Base-by-base conservation (phyloP, 2,113 vertebrate genomes). In the Bettongia penicillata region DNA sequence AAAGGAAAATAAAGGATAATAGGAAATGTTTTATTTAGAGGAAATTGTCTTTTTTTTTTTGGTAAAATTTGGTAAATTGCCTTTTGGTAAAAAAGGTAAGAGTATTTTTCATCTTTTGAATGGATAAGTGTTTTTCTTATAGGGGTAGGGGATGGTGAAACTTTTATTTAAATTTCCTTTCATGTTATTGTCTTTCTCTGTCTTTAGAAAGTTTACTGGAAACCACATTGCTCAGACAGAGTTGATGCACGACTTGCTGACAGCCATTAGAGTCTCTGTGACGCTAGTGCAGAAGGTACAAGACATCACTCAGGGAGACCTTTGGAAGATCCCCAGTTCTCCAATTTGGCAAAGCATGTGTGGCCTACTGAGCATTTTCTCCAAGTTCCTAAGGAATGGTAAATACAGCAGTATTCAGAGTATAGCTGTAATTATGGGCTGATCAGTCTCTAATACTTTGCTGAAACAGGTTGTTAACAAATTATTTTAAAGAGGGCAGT, bases 231-330 rank as follows among this genome's bases (percentile, higher is more conserved):
- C 99, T 96, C 99, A 99, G 98, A 99, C 99, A 68, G 99, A 99
- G 97, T 7, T 99, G 96, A 99, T 99, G 99, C 99, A 99, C 0
- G 99, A 99, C 94, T 99, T 99, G 92, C 96, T 99, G 97, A 97
- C 98, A 57, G 98, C 98, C 0, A 98, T 99, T 94, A 99, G 99
- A 98, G 98, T 99, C 93, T 99, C 99, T 53, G 99, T 99, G 99
- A 97, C 99, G 94, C 98, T 99, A 93, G 97, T 99, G 55, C 99
- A 99, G 98, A 99, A 99, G 95, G 97, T 98, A 37, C 99, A 99
- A 94, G 98, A 98, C 96, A 96, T 99, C 77, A 23, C 16, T 84
- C 97, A 97, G 55, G 94, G 94, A 19, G 93, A 49, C 93, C 55
- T 97, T 89, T 99, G 98, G 98, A 98, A 97, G 94, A 94, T 50